These are phyloP conservation scores for Regulus satrapa DNA, from an alignment of 2,113 vertebrate species.

Conservation along the genomic window DNA sequence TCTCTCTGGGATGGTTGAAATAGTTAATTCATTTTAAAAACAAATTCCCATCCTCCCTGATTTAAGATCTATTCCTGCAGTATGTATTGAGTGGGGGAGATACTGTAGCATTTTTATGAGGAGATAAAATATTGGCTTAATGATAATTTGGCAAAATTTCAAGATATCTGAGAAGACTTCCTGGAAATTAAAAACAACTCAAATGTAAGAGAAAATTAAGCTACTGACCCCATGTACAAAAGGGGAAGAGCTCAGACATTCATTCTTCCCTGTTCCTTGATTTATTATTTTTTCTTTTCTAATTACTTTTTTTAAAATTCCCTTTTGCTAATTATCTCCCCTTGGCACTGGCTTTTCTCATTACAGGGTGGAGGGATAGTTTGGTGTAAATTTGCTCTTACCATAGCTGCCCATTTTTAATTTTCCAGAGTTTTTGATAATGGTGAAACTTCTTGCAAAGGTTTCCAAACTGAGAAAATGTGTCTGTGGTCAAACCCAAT, in stretches of 20 bases:
- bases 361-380: not conserved
- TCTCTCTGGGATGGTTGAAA: slow-evolving; percentile 10
- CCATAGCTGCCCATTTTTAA: not conserved
- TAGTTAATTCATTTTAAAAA: slow-evolving; percentile 53
- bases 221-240: slow-evolving; percentile 53
- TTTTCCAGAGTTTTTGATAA: not conserved
- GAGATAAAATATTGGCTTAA: slow-evolving; percentile 67
- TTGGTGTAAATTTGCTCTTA: not conserved
- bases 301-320: not conserved
- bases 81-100: not conserved
- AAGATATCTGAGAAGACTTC: slow-evolving; percentile 57
- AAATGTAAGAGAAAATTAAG: slow-evolving; percentile 64
- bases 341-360: not conserved
- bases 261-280: not conserved
- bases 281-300: not conserved
- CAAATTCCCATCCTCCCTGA: slow-evolving; percentile 35
- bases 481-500: not conserved
- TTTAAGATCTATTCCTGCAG: slow-evolving; percentile 32
- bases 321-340: not conserved
- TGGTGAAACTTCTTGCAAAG: not conserved
- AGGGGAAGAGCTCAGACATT: slow-evolving; percentile 49
- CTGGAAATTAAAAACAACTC: slow-evolving; percentile 73
- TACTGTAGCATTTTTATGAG: slow-evolving; percentile 56
- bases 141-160: slow-evolving; percentile 66
- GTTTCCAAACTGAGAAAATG: accelerated